Evolutionary conservation across 2,888 invertebrate species (phyloP), one percentile per base, ranked within the genome.

Genomic region (Amorpha juglandis): DNA sequence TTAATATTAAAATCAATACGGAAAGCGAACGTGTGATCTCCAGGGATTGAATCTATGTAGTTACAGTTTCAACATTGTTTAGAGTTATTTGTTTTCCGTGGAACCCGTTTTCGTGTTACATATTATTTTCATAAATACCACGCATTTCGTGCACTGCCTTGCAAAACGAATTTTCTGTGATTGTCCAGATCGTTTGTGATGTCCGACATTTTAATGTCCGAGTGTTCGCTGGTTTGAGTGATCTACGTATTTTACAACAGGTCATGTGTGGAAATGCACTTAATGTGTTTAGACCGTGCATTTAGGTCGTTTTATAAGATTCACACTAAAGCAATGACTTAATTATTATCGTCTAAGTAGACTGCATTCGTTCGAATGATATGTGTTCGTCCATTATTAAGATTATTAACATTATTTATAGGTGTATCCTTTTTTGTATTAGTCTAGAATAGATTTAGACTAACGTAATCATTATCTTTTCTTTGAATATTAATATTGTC

Each of bases 371-470:
- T 84, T 90, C 81, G 90, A 92, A 91, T 91, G 90, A 89, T 85
- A 89, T 90, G 91, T 93, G 93, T 93, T 93, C 92, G 92, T 93
- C 93, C 92, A 92, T 89, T 90, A 81, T 84, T 84, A 86, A 89
- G 84, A 84, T 80, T 83, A 86, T 81, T 83, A 81, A 85, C 84
- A 88, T 90, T 83, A 86, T 89, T 87, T 89, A 86, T 89, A 89
- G 83, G 76, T 82, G 78, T 89, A 88, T 88, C 86, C 80, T 81
- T 89, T 90, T 88, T 83, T 88, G 82, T 87, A 82, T 77, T 89
- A 87, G 85, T 74, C 77, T 74, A 77, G 70, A 76, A 76, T 84
- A 84, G 82, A 68, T 68, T 69, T 86, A 86, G 81, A 74, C 65
- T 72, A 78, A 79, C 75, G 67, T 69, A 71, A 78, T 78, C 70